Conservation (phyloP, 2,797 vertebrate species). For the Clarias pachynema region DNA sequence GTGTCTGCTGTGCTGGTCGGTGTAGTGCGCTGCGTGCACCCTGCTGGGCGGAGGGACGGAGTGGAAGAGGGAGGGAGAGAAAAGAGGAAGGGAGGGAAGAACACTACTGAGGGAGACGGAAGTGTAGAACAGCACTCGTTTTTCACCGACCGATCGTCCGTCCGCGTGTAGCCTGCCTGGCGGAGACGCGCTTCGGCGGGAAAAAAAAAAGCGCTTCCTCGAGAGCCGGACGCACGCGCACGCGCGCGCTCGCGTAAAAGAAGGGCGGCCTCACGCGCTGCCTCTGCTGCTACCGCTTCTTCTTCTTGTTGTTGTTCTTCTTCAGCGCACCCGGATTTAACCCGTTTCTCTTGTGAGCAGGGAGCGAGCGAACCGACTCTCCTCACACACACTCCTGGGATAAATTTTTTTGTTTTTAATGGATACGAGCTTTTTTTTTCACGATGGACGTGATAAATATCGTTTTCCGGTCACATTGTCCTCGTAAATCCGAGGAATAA, state of each 20-base stretch:
- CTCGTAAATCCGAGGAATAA: constrained; percentile 20
- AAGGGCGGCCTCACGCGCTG: constrained; percentile 19
- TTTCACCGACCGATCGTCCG: not conserved
- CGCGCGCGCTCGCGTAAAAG: not conserved
- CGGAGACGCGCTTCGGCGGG: constrained; percentile 30
- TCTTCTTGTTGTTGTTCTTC: not conserved
- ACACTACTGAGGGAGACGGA: constrained; percentile 45
- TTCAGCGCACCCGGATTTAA: constrained; percentile 9
- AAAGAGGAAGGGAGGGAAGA: constrained; percentile 32
- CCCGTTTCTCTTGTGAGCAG: not conserved
- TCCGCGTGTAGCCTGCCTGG: constrained; percentile 19
- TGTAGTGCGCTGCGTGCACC: constrained; percentile 23
- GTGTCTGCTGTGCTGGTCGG: constrained; percentile 47
- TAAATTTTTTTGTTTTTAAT: constrained; percentile 9
- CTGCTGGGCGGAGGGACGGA: constrained; percentile 63
- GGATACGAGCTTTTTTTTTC: constrained; percentile 38
- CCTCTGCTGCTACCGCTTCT: not conserved
- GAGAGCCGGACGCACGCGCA: not conserved
- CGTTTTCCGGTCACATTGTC: not conserved
- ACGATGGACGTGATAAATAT: not conserved
- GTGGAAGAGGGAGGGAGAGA: constrained; percentile 22
- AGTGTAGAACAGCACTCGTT: constrained; percentile 21
- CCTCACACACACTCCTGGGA: constrained; percentile 9
- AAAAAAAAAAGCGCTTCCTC: constrained; percentile 3
- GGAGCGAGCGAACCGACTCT: not conserved